Conservation (phyloP, 1,140 invertebrate genomes). For the Caligus rogercresseyi region DNA sequence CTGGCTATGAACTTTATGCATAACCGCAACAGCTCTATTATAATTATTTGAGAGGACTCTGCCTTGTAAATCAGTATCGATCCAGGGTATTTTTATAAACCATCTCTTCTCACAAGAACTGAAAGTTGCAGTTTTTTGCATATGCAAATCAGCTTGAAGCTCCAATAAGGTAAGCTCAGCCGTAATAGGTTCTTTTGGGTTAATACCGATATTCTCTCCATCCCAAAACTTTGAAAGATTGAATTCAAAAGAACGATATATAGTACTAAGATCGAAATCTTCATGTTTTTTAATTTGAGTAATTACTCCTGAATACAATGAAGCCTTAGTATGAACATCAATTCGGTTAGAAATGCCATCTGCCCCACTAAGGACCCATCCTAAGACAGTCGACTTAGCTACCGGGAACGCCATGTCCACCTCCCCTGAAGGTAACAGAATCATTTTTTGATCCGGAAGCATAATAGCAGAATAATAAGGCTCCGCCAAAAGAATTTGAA, state of each 20-base stretch:
- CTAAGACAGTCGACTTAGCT: not conserved
- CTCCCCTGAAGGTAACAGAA: not conserved
- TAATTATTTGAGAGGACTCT: not conserved
- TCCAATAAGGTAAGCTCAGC: not conserved
- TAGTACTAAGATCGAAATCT: not conserved
- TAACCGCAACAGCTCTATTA: not conserved
- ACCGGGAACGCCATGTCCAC: not conserved
- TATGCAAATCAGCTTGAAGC: not conserved
- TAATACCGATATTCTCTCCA: not conserved
- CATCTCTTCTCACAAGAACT: not conserved
- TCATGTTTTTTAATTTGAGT: not conserved
- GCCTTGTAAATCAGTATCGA: not conserved
- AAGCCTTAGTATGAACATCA: not conserved
- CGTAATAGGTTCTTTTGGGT: not conserved
- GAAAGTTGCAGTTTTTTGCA: not conserved
- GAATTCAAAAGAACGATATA: not conserved
- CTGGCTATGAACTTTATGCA: not conserved
- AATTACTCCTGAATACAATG: not conserved
- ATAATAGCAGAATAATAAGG: conserved; percentile 1
- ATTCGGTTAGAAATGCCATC: too few species aligned
- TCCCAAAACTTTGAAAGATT: not conserved
- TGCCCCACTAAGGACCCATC: conserved; percentile 4
- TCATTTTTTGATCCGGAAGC: not conserved
- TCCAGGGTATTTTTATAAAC: conserved; percentile 2
- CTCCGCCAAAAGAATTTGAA: not conserved